Percentiles rank a stretch among this genome's conserved stretches.
Evolutionary conservation across 2,888 invertebrate genomes (phyloP).

Genomic region (Conomelus anceps): DNA sequence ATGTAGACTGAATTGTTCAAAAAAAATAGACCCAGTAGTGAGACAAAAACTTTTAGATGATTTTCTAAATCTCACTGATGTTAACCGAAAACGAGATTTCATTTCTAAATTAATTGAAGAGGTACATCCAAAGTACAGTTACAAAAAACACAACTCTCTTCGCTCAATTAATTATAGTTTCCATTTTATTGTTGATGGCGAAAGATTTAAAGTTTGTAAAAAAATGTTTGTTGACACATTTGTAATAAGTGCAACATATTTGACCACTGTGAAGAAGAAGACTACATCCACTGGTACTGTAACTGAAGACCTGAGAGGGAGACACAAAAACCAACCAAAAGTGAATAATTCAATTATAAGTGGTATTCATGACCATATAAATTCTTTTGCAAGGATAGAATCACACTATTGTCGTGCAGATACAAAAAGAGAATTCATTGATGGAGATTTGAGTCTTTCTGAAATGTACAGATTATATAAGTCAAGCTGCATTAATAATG

Average conservation of each 20-base stretch:
- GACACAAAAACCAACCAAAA: background rate
- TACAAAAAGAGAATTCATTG: background rate
- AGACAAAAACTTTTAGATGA: constrained; percentile 7
- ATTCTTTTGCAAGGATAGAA: background rate
- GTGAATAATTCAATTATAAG: background rate
- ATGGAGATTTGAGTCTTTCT: background rate
- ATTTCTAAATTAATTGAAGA: constrained; percentile 13
- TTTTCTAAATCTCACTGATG: background rate
- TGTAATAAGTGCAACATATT: constrained; percentile 8
- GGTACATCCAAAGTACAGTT: constrained; percentile 11
- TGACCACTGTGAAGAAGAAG: constrained; percentile 13
- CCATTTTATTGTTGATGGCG: background rate
- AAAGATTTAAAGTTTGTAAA: constrained; percentile 12
- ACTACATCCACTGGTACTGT: background rate
- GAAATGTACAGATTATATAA: constrained; percentile 6
- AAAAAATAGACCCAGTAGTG: background rate
- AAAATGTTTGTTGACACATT: constrained; percentile 14
- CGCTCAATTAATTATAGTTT: constrained; percentile 1
- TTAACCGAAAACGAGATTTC: constrained; percentile 10
- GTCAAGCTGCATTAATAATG: background rate
- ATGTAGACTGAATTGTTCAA: background rate
- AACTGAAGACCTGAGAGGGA: background rate
- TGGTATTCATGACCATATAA: background rate
- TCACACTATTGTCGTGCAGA: background rate
- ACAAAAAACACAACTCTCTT: constrained; percentile 8